Evolutionary conservation across 2,113 vertebrate genomes (phyloP).

Genomic region (Pseudolaguvia tuberculata): DNA sequence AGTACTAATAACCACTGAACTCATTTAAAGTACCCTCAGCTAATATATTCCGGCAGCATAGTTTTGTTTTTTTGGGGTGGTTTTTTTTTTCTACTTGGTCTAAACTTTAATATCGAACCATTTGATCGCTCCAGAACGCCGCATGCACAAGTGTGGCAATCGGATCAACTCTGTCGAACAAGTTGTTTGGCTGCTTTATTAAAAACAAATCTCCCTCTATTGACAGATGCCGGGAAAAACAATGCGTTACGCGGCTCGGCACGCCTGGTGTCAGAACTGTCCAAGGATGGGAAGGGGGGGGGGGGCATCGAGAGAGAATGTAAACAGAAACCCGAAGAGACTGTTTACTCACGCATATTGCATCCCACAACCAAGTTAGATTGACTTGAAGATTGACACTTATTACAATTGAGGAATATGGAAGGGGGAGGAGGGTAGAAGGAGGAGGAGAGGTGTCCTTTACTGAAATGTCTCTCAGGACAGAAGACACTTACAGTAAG

Average conservation of each 20-base stretch:
- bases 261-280: slow-evolving; percentile 16
- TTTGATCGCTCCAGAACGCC: slow-evolving; percentile 2
- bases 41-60: background rate
- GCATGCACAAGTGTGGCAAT: slow-evolving; percentile 32
- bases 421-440: background rate
- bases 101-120: slow-evolving; percentile 5
- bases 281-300: too few species aligned
- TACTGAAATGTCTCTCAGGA: background rate
- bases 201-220: slow-evolving; percentile 48
- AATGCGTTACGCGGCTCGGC: slow-evolving; percentile 27
- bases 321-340: slow-evolving; percentile 42
- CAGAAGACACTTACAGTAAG: background rate
- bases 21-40: background rate
- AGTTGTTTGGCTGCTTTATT: slow-evolving; percentile 49
- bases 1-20: background rate
- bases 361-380: slow-evolving; percentile 36
- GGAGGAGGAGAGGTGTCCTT: background rate
- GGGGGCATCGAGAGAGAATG: background rate
- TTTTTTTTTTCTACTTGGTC: slow-evolving; percentile 8
- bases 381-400: slow-evolving; percentile 29
- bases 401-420: slow-evolving; percentile 34
- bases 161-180: slow-evolving; percentile 38
- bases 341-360: slow-evolving; percentile 44
- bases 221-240: slow-evolving; percentile 47
- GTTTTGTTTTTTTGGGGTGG: too few species aligned